Percentiles rank a stretch among this genome's conserved stretches.
Conservation (phyloP, 2,113 vertebrate species). For the Catharus fuscescens region DNA sequence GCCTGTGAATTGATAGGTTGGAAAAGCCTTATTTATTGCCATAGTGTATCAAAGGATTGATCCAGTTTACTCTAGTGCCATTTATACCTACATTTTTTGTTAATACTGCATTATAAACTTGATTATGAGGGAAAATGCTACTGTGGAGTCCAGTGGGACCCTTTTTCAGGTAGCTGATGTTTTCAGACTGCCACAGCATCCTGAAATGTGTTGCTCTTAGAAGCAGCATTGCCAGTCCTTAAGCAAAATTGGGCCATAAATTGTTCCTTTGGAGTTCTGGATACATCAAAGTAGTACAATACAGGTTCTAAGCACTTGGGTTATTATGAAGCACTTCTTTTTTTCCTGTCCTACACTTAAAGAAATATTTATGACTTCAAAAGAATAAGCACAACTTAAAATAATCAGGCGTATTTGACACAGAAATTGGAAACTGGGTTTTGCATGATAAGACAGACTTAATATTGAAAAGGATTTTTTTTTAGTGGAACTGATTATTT, state of each 20-base stretch:
- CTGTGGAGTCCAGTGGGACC: neutral
- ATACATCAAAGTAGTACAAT: conserved; percentile 8
- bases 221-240: neutral
- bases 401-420: neutral
- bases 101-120: neutral
- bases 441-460: neutral
- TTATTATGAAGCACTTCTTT: conserved; percentile 32
- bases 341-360: neutral
- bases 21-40: neutral
- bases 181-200: neutral
- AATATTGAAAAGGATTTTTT: neutral
- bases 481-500: neutral
- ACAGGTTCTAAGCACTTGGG: neutral
- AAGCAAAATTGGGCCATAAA: conserved; percentile 24
- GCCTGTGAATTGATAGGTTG: neutral
- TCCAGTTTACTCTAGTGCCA: neutral
- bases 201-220: neutral
- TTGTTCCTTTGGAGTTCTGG: neutral
- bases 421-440: neutral
- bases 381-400: neutral
- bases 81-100: neutral
- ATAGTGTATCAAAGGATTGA: neutral
- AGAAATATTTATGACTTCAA: neutral
- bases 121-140: neutral
- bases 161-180: neutral